phyloP scores from a whole-genome alignment of 2,113 vertebrate species.

The Aptenodytes patagonicus region DNA sequence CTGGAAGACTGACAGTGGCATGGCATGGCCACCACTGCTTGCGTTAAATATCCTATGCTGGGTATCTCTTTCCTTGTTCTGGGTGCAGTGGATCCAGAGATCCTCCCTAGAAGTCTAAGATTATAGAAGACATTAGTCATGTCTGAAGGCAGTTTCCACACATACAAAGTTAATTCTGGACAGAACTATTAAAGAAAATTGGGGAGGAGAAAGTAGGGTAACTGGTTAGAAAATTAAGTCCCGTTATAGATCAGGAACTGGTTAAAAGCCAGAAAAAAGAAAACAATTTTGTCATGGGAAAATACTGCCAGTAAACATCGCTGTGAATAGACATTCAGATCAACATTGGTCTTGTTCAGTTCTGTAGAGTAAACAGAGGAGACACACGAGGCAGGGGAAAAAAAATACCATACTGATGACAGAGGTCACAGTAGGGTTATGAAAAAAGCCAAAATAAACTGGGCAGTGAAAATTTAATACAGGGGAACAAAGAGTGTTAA shows the following conservation, averaged over 20 bases:
- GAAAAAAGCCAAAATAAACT: slow-evolving; percentile 30
- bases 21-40: not conserved
- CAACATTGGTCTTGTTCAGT: not conserved
- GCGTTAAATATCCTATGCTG: not conserved
- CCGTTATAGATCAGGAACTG: not conserved
- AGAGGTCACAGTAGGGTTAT: not conserved
- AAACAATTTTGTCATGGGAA: not conserved
- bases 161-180: not conserved
- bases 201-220: not conserved
- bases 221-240: not conserved
- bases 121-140: not conserved
- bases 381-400: not conserved
- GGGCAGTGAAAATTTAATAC: not conserved
- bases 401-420: slow-evolving; percentile 8
- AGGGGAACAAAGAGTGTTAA: not conserved
- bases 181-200: not conserved
- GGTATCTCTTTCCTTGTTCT: not conserved
- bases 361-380: slow-evolving; percentile 23
- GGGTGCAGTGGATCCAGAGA: not conserved
- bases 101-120: not conserved
- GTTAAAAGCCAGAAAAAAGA: not conserved
- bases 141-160: not conserved
- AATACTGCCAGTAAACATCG: slow-evolving; percentile 5
- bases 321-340: slow-evolving; percentile 9
- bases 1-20: not conserved